Evolutionary conservation across 2,888 invertebrate species (phyloP).

Genomic region (Mantis religiosa): DNA sequence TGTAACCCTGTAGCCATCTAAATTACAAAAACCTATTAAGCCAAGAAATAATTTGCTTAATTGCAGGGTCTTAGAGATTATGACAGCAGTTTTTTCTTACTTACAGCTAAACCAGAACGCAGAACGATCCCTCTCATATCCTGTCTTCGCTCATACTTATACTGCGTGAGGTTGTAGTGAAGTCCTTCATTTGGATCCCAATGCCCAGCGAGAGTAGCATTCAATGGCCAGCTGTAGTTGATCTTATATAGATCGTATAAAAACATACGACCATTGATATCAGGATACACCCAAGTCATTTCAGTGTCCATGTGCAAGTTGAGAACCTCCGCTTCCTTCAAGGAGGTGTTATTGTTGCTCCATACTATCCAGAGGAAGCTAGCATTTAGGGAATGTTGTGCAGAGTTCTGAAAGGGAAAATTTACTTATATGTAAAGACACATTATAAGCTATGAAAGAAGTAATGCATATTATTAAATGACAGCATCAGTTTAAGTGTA

Average conservation of each 20-base stretch:
- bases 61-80: too few relatives aligned
- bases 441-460: too few relatives aligned
- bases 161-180: slow-evolving; percentile 34
- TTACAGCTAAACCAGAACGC: neutral
- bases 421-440: too few relatives aligned
- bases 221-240: slow-evolving; percentile 15
- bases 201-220: slow-evolving; percentile 30
- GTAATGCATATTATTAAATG: too few relatives aligned
- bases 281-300: slow-evolving; percentile 34
- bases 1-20: too few relatives aligned
- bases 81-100: neutral
- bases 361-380: slow-evolving; percentile 39
- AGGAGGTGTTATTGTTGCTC: slow-evolving; percentile 30
- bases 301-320: slow-evolving; percentile 38
- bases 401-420: slow-evolving; percentile 2
- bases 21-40: too few relatives aligned
- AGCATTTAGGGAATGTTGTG: slow-evolving; percentile 34
- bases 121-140: slow-evolving; percentile 9
- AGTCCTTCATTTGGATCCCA: slow-evolving; percentile 35
- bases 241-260: slow-evolving; percentile 40
- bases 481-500: too few relatives aligned
- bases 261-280: slow-evolving; percentile 26
- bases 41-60: too few relatives aligned
- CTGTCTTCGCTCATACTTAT: slow-evolving; percentile 36
- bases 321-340: slow-evolving; percentile 32